Evolutionary conservation across 2,888 invertebrate species (phyloP), one percentile per base, ranked within the genome.

Genomic region (Leucophora obtusa): DNA sequence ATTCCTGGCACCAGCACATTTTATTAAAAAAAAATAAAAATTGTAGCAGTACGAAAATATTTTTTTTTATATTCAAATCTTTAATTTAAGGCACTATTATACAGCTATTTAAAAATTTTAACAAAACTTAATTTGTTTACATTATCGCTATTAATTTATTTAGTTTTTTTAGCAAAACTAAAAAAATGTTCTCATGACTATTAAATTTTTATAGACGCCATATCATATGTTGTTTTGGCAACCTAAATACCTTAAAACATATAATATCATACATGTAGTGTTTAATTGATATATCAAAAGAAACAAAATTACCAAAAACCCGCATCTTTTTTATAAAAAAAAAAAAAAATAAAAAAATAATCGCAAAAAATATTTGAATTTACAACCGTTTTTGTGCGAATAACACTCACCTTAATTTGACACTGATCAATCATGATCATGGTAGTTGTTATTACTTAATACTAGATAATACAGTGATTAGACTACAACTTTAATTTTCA

Each of bases 351-450:
- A 56, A 28, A 60, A 56, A 47, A 56, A 56, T 18, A 69, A 18
- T 8, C n/a, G 71, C 50, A 15, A 65, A 73, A 24, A 62, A 1
- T 47, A 24, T 62, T 47, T 24, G 50, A n/a, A 28, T 62, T 62
- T 43, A n/a, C 15, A 60, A 53, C 21, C 24, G 35, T 63, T 76
- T 66, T 72, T 60, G n/a, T 58, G 54, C 28, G 68, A 38, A 65
- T 65, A 73, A 59, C 65, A 56, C 35, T 79, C 69, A 59, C 60
- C 79, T 73, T 69, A 69, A 65, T 79, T 58, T 73, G 62, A 73
- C 63, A 58, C 79, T 69, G 68, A 73, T 78, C 63, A 62, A 72
- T 68, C 65, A 60, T 66, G 77, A 66, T 50, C 56, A 56, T 56
- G 59, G 18, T 53, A 51, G 51, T 60, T 21, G 10, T 24, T 24